Conservation (phyloP, 2,888 invertebrate species). For the Scelioninae gen. 1 region DNA sequence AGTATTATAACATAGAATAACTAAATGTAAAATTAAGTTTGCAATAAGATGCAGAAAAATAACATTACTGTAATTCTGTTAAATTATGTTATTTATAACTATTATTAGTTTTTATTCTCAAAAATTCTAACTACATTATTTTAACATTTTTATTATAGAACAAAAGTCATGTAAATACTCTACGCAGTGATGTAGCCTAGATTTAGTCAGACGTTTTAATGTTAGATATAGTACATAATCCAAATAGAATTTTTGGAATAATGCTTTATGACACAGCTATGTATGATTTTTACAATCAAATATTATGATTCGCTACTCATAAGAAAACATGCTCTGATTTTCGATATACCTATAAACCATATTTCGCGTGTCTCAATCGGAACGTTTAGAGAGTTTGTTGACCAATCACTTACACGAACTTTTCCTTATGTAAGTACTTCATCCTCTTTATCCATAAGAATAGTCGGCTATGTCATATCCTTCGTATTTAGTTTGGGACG, state of each 20-base stretch:
- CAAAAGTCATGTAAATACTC: no score
- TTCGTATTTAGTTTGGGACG: slow-evolving; percentile 77
- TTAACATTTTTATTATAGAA: no score
- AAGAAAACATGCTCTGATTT: slow-evolving; percentile 23
- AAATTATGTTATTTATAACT: no score
- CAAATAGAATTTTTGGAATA: not conserved
- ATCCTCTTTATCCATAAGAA: slow-evolving; percentile 72
- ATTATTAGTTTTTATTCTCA: no score
- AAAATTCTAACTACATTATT: no score
- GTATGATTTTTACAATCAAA: slow-evolving; percentile 2
- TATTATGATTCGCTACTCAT: not conserved
- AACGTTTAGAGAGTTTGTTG: slow-evolving; percentile 73
- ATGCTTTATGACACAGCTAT: not conserved
- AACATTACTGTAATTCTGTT: no score
- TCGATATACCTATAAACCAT: slow-evolving; percentile 38
- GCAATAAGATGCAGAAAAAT: no score
- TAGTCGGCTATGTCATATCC: slow-evolving; percentile 71
- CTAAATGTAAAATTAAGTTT: no score
- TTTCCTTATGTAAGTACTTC: slow-evolving; percentile 72
- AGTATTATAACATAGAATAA: no score
- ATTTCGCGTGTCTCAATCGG: slow-evolving; percentile 29
- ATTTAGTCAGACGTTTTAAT: slow-evolving; percentile 46
- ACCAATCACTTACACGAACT: slow-evolving; percentile 80
- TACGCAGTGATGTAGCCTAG: slow-evolving; percentile 35
- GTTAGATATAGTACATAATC: slow-evolving; percentile 10